Percentiles rank a stretch among this genome's conserved stretches.
Conservation (phyloP, 2,888 invertebrate species). For the Cactoblastis cactorum region DNA sequence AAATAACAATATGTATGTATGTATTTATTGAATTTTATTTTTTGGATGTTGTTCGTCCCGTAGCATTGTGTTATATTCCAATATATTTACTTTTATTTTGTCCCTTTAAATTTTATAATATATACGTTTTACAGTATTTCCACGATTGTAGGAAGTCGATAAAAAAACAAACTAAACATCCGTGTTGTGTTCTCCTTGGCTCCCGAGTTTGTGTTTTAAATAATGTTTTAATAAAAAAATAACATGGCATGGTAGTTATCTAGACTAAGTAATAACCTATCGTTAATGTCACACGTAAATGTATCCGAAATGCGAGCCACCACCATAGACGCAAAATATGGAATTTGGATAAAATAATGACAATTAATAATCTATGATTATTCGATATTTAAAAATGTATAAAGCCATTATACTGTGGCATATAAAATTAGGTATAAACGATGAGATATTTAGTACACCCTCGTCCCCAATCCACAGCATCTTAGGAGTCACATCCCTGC, state of each 20-base stretch:
- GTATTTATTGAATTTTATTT: too few relatives aligned
- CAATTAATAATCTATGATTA: slow-evolving; percentile 30
- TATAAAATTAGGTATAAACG: slow-evolving; percentile 35
- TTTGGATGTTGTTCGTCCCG: too few relatives aligned
- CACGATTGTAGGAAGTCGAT: slow-evolving; percentile 49
- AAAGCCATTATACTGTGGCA: slow-evolving; percentile 34
- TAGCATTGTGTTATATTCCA: too few relatives aligned
- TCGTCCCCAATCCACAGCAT: slow-evolving; percentile 39
- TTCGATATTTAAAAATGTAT: slow-evolving; percentile 20
- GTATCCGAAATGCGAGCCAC: slow-evolving; percentile 51
- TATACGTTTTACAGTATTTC: slow-evolving; percentile 32
- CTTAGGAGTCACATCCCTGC: slow-evolving; percentile 49
- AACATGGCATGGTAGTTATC: slow-evolving; percentile 63
- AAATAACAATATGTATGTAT: neutral
- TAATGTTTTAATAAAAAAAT: slow-evolving; percentile 44
- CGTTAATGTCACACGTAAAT: slow-evolving; percentile 35
- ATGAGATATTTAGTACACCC: slow-evolving; percentile 38
- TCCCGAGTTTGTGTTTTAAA: slow-evolving; percentile 58
- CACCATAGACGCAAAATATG: slow-evolving; percentile 53
- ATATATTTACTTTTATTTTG: slow-evolving; percentile 1
- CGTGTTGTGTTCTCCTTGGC: slow-evolving; percentile 58
- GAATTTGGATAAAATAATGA: slow-evolving; percentile 40
- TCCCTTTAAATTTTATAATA: neutral
- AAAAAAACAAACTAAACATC: slow-evolving; percentile 32
- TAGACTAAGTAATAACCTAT: slow-evolving; percentile 48